Conservation (phyloP, 2,797 vertebrate species). For the Otolemur crassicaudatus region DNA sequence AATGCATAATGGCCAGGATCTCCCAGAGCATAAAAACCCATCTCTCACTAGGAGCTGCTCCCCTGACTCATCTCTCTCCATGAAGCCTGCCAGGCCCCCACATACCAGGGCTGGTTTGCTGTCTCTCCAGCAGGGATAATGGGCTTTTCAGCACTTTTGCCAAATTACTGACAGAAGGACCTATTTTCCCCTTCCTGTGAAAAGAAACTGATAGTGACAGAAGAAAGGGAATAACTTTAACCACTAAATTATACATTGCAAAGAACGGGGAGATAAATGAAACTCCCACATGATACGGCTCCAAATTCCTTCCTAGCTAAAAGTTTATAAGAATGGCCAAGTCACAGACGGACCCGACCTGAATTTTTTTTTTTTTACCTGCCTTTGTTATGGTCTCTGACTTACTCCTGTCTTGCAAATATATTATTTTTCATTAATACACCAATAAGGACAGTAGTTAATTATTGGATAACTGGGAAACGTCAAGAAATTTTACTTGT, state of each 20-base stretch:
- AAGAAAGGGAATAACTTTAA: conserved; percentile 73
- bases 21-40: not conserved
- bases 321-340: conserved; percentile 46
- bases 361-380: conserved; percentile 32
- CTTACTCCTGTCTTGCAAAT: conserved; percentile 2
- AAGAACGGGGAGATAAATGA: conserved; percentile 49
- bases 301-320: conserved; percentile 34
- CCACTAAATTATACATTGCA: conserved; percentile 73
- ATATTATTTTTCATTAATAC: conserved; percentile 61
- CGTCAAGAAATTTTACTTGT: conserved; percentile 47
- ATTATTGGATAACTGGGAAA: conserved; percentile 44
- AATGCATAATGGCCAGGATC: not conserved
- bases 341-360: conserved; percentile 43
- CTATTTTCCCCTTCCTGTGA: conserved; percentile 38
- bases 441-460: conserved; percentile 6
- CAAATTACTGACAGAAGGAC: conserved; percentile 63
- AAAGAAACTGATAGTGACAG: conserved; percentile 77
- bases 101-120: not conserved
- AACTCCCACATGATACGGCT: conserved; percentile 53
- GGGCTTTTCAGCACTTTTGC: conserved; percentile 34
- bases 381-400: conserved; percentile 39
- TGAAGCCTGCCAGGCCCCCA: not conserved
- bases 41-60: not conserved
- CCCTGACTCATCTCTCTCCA: not conserved
- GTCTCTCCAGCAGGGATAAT: conserved; percentile 58